Evolutionary conservation across 2,888 invertebrate species (phyloP), one percentile per base, ranked within the genome.

Genomic region (Epistrophe eligans): DNA sequence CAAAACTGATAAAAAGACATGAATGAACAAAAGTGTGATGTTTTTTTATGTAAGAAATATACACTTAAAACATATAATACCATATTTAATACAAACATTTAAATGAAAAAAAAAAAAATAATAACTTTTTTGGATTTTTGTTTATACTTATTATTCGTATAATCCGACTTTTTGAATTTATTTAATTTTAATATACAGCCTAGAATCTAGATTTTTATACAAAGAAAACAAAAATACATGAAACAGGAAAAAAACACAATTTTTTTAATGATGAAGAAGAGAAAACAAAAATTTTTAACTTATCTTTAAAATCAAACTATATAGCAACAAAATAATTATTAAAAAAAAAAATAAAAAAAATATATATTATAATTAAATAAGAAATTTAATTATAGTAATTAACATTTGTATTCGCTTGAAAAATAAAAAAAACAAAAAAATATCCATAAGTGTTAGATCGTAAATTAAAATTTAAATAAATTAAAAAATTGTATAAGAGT

Each of bases 151-250:
- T 66, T 43, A 62, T 7, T 55, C 9, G n/a, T 67, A 48, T 38
- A 64, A 50, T 71, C 50, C 40, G 13, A 70, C 60, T 80, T 77
- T 67, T 74, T 28, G 43, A 58, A 10, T 52, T 19, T 35, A 58
- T 67, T 83, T 70, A 11, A n/a, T 38, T 70, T 72, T 58, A 24
- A 73, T 66, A 76, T 58, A 82, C 77, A 83, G 43, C 17, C 58
- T 82, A 87, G 82, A 72, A 50, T 48, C 48, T 87, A 87, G 87
- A 87, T 83, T 87, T 87, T 87, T 87, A 83, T 87, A 87, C 83
- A 76, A 76, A 62, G 40, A 62, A 72, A 72, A 50, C 52, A 35
- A 28, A 70, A 55, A 32, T 32, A 55, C 55, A 55, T 24, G 8
- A 62, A 40, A 70, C 70, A 52, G 70, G 38, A 58, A 58, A 72